Base-by-base conservation (phyloP, 2,113 vertebrate genomes). In the Arvicanthis niloticus region DNA sequence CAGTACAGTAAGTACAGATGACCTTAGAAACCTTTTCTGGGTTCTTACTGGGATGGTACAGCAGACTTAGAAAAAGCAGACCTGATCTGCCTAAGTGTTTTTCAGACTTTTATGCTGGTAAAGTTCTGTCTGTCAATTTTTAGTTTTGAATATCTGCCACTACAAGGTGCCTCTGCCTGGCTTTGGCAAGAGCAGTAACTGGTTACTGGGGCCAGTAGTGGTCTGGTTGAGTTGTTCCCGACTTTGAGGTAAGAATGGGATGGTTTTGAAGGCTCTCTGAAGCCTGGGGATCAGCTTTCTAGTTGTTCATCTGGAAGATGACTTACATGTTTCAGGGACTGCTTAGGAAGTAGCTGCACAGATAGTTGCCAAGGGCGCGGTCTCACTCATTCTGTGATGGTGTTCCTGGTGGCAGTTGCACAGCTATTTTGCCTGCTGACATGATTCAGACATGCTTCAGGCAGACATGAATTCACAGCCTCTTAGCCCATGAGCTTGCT, bases 1-100 rank as follows among this genome's bases (percentile, higher is more conserved):
- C 99, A 99, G 95, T 99, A 99, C 12, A 99, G 99, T 99, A 96
- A 95, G 99, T 89, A 48, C 67, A 16, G 7, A 24, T 2, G 3
- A 24, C 19, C 29, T 53, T 78, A 1, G 51, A n/a, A 9, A 7
- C 22, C 76, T 51, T 42, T 88, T 1, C 56, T 26, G 45, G 34
- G 37, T 37, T 48, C 56, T 48, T 11, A 1, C 80, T 48, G 72
- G 31, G 58, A 75, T 13, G 4, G 8, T 51, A 34, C 37, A 56
- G 7, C 42, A 9, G 26, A 40, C 37, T 82, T 70, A 17, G 37
- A 24, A 45, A 13, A n/a, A 9, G 10, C 56, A 51, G 29, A 15
- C 56, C 29, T 42, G 31, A n/a, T 31, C 42, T 67, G 3, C 29
- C 19, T 40, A 7, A 62, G 8, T 48, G 1, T 53, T 88, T 67